These are phyloP conservation scores for Lordiphosa collinella DNA, from an alignment of 1,140 invertebrate species.

Conservation along the genomic window DNA sequence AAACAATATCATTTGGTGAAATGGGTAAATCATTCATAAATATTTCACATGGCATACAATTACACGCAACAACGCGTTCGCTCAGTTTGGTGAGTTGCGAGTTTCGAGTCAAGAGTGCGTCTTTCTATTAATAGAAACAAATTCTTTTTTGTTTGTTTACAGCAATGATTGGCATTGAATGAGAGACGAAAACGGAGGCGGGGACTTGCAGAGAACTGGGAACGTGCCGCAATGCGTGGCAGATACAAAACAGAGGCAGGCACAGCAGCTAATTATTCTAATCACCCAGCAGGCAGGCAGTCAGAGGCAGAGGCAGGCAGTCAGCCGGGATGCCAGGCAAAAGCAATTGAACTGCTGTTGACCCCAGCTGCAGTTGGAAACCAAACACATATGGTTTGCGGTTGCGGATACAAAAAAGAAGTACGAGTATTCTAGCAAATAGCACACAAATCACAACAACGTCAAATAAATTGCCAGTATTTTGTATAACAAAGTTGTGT, in stretches of 20 bases:
- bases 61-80: conserved; percentile 21
- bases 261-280: conserved; percentile 62
- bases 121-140: conserved; percentile 51
- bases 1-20: neutral
- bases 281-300: conserved; percentile 27
- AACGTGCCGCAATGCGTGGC: conserved; percentile 49
- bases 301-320: conserved; percentile 1
- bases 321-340: conserved; percentile 8
- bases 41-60: conserved; percentile 18
- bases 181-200: conserved; percentile 2
- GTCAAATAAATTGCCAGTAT: conserved; percentile 60
- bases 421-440: conserved; percentile 29
- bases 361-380: conserved; percentile 37
- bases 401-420: conserved; percentile 7
- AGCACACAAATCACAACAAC: conserved; percentile 48
- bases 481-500: conserved; percentile 60
- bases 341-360: conserved; percentile 68
- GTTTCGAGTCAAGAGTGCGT: conserved; percentile 21
- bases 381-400: conserved; percentile 30
- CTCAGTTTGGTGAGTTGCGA: conserved; percentile 9
- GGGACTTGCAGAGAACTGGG: conserved; percentile 15
- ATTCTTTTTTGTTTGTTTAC: conserved; percentile 25
- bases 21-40: conserved; percentile 10
- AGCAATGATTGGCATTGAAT: conserved; percentile 46
- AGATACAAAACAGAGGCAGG: conserved; percentile 33